These are phyloP conservation scores for Ascaphus truei DNA, from an alignment of 2,113 vertebrate genomes.

Conservation along the genomic window DNA sequence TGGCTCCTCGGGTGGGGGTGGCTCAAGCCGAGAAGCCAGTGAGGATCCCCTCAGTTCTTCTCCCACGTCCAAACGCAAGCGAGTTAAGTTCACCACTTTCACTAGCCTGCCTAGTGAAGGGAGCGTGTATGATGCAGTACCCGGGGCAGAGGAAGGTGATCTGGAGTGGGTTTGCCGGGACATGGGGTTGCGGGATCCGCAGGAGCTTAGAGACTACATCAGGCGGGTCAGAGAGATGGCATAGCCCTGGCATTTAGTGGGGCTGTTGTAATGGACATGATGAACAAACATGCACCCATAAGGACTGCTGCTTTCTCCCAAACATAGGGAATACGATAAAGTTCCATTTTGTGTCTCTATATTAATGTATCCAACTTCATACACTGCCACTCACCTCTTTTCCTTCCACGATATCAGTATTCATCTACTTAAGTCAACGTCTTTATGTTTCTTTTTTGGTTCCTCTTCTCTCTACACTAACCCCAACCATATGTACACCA, in stretches of 20 bases:
- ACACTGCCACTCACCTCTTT: conserved; percentile 28
- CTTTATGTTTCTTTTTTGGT: conserved; percentile 17
- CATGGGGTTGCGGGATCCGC: conserved; percentile 88
- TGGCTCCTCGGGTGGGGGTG: conserved; percentile 83
- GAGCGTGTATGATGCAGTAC: conserved; percentile 92
- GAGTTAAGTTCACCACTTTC: conserved; percentile 97
- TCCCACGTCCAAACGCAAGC: conserved; percentile 93
- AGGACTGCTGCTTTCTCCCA: conserved; percentile 12
- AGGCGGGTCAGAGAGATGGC: conserved; percentile 95
- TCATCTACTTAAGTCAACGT: conserved; percentile 4
- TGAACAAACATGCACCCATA: conserved; percentile 18
- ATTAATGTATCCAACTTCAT: conserved; percentile 26
- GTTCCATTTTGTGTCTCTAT: conserved; percentile 20
- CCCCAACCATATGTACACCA: conserved; percentile 7
- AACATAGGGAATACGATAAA: conserved; percentile 2
- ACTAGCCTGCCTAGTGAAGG: conserved; percentile 90
- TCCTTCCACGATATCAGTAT: conserved; percentile 8
- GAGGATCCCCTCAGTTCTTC: conserved; percentile 91
- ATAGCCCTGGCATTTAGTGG: conserved; percentile 16
- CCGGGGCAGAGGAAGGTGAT: conserved; percentile 88
- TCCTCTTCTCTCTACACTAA: conserved; percentile 12
- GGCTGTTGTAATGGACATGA: background rate
- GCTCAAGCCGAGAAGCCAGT: conserved; percentile 84
- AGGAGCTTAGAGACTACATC: conserved; percentile 93
- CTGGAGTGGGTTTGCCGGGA: conserved; percentile 96